phyloP scores from a whole-genome alignment of 2,797 vertebrate genomes.

The Semaprochilodus insignis region DNA sequence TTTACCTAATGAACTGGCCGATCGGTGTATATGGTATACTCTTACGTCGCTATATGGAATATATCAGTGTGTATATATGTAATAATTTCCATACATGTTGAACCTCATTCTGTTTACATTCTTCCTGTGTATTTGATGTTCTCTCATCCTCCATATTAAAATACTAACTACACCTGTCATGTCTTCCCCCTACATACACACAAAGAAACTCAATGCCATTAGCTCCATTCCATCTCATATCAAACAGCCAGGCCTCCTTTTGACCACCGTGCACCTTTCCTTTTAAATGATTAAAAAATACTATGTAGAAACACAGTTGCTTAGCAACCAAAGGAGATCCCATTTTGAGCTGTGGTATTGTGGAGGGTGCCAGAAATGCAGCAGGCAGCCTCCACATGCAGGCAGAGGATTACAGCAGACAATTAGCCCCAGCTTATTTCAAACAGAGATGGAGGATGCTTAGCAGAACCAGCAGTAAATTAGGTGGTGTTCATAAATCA shows the following conservation, averaged over 20 bases:
- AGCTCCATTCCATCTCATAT: slow-evolving; percentile 32
- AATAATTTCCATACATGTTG: background rate
- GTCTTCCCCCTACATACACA: slow-evolving; percentile 6
- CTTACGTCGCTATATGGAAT: background rate
- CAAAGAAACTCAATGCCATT: slow-evolving; percentile 20
- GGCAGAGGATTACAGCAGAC: slow-evolving; percentile 44
- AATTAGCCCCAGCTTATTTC: slow-evolving; percentile 46
- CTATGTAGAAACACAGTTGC: slow-evolving; percentile 60
- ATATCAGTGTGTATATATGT: background rate
- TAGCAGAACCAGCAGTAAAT: background rate
- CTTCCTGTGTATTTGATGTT: slow-evolving; percentile 10
- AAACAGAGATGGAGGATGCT: slow-evolving; percentile 23
- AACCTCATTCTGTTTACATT: slow-evolving; percentile 3
- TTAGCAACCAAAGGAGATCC: slow-evolving; percentile 62
- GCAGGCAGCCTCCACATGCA: slow-evolving; percentile 34
- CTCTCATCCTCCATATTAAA: slow-evolving; percentile 21
- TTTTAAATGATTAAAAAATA: slow-evolving; percentile 53
- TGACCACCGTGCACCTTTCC: slow-evolving; percentile 46
- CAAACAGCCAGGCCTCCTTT: slow-evolving; percentile 42
- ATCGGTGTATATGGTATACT: background rate
- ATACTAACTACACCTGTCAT: slow-evolving; percentile 3
- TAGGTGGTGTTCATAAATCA: background rate
- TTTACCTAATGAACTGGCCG: background rate
- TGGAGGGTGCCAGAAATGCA: slow-evolving; percentile 47
- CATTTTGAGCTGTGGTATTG: slow-evolving; percentile 51